These are phyloP conservation scores for Hyposmocoma kahamanoa DNA, from an alignment of 1,140 invertebrate species.

Conservation along the genomic window DNA sequence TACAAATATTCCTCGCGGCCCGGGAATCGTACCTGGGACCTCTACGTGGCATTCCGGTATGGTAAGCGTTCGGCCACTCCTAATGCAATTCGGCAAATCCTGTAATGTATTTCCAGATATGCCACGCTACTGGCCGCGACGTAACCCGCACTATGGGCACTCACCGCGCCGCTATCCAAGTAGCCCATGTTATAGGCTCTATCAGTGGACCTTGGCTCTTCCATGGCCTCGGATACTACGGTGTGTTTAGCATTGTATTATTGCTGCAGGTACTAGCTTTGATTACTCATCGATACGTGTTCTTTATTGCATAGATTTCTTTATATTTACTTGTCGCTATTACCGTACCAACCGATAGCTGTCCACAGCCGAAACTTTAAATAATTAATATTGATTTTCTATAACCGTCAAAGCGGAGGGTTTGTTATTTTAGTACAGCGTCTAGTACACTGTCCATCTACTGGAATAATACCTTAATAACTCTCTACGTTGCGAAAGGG, in stretches of 20 bases:
- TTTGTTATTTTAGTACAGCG: neutral
- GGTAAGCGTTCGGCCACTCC: too few species aligned
- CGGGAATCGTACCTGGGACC: too few species aligned
- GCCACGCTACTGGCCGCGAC: conserved; percentile 57
- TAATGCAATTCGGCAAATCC: too few species aligned
- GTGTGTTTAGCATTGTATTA: conserved; percentile 66
- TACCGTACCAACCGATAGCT: too few species aligned
- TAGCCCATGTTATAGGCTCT: conserved; percentile 57
- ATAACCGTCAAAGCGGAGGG: neutral
- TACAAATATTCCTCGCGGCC: too few species aligned
- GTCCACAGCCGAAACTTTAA: neutral
- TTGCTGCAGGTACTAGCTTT: conserved; percentile 58
- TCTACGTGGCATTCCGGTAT: too few species aligned
- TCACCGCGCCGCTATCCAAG: conserved; percentile 59
- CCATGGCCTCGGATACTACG: conserved; percentile 58
- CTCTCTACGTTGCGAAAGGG: too few species aligned
- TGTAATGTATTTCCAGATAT: conserved; percentile 63
- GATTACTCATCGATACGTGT: conserved; percentile 6
- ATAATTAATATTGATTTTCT: neutral
- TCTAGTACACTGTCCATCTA: neutral
- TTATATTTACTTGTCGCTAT: neutral
- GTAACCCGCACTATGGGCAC: conserved; percentile 64
- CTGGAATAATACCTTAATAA: too few species aligned
- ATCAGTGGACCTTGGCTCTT: conserved; percentile 56
- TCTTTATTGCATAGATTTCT: neutral